Base-by-base conservation (phyloP, 2,888 invertebrate genomes). In the Timema cristinae region DNA sequence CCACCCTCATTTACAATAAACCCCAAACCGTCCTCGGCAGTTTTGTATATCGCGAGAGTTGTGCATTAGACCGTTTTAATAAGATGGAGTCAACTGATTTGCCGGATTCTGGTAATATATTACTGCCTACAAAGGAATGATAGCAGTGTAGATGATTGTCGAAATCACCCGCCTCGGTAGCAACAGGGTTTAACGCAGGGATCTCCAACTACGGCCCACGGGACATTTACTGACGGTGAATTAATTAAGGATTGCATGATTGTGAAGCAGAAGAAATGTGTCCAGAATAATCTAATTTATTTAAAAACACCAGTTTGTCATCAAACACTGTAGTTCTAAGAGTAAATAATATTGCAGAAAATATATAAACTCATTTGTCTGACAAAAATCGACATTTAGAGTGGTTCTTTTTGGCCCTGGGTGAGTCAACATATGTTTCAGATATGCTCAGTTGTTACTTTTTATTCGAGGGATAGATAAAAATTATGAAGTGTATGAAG, bases 401-500 rank as follows among this genome's bases (percentile, higher is more conserved):
- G 52, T 70, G 56, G 52, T 73, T 74, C 50, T 52, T 69, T 50
- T 66, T 51, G 16, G 48, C 16, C 32, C 15, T 71, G 56, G 68
- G n/a, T 16, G 63, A 49, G 48, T 61, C 68, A 32, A 68, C 68
- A 32, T 68, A 49, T 54, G 15, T 6, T 16, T 63, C 13, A 7
- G 6, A n/a, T 63, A 9, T 48, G 70, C 50, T 56, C 66, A 63
- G 48, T 47, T 66, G 66, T 50, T 70, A 16, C 16, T 49, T 15
- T 70, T 70, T 63, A 70, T 70, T 61, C 50, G 50, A 70, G 70
- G 70, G 15, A n/a, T 66, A 15, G 50, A 56, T 70, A 50, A 13
- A 16, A 9, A 50, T 15, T 70, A 15, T 70, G 66, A 66, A 66
- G 51, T 63, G 16, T 10, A 32, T 67, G 67, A 67, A 13, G n/a